phyloP scores from a whole-genome alignment of 2,888 invertebrate genomes.

The Lasioglossum leucozonium region DNA sequence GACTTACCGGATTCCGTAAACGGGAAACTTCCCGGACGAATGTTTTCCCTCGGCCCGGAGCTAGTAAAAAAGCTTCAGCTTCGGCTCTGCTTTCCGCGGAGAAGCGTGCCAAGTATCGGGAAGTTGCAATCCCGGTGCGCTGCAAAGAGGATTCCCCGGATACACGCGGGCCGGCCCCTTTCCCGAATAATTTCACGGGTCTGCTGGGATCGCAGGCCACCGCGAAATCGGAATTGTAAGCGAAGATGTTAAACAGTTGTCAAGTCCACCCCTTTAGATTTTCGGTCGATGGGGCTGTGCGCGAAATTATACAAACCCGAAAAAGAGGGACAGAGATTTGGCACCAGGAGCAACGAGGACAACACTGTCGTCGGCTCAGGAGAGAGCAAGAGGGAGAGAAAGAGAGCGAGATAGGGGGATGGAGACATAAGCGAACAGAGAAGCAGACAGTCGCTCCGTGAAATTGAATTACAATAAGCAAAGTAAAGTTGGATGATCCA shows the following conservation, averaged over 20 bases:
- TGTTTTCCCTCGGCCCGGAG: constrained; percentile 12
- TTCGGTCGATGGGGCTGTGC: constrained; percentile 69
- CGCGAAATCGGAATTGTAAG: constrained; percentile 71
- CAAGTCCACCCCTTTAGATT: constrained; percentile 76
- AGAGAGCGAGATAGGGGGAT: not conserved
- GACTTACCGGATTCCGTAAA: constrained; percentile 4
- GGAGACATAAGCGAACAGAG: constrained; percentile 64
- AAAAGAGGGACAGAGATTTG: constrained; percentile 16
- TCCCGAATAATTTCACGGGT: constrained; percentile 46
- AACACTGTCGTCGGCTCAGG: not conserved
- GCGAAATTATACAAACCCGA: constrained; percentile 48
- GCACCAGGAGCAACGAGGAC: not conserved
- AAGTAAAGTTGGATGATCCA: constrained; percentile 82
- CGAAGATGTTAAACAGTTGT: constrained; percentile 81
- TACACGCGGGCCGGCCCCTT: constrained; percentile 12
- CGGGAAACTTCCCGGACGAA: constrained; percentile 9
- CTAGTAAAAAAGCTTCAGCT: not conserved
- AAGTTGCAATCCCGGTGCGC: constrained; percentile 36
- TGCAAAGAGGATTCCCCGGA: constrained; percentile 51
- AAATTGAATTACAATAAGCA: constrained; percentile 83
- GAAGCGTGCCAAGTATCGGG: constrained; percentile 45
- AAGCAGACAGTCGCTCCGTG: constrained; percentile 76
- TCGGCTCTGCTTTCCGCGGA: not conserved
- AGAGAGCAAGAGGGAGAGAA: constrained; percentile 21
- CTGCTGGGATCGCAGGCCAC: constrained; percentile 46